Evolutionary conservation across 2,113 vertebrate species (phyloP).

Genomic region (Scytalopus superciliaris): DNA sequence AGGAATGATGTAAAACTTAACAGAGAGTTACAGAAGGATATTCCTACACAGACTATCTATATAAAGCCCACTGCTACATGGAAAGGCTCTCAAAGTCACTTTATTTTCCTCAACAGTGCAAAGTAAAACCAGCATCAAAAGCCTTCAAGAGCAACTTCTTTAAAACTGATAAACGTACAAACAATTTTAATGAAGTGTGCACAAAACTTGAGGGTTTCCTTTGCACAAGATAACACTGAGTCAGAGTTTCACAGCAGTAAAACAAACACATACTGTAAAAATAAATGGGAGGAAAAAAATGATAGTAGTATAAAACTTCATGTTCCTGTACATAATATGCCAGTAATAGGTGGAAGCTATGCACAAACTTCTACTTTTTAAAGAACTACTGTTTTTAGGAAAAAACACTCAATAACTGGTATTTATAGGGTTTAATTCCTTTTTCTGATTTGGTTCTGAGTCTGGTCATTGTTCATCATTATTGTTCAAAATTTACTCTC

Average conservation of each 20-base stretch:
- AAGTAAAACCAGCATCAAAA: background rate
- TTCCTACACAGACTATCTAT: background rate
- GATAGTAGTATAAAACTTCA: background rate
- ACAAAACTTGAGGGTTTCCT: background rate
- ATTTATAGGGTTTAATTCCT: background rate
- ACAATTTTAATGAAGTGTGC: background rate
- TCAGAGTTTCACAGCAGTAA: background rate
- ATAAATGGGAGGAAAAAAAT: background rate
- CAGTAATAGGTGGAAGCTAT: background rate
- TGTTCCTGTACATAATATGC: background rate
- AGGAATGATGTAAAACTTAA: background rate
- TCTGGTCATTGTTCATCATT: background rate
- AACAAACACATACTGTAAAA: background rate
- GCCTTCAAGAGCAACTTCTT: background rate
- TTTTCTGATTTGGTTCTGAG: background rate
- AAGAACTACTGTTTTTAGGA: background rate
- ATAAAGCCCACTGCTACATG: background rate
- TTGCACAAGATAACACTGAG: background rate
- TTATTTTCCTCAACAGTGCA: background rate
- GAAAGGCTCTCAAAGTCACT: background rate
- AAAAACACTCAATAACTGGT: background rate
- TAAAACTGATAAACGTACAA: background rate
- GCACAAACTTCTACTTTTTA: background rate
- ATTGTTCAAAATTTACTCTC: constrained; percentile 2
- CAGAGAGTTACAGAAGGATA: background rate